Conservation (phyloP, 2,888 invertebrate species). For the Petrolisthes cinctipes region DNA sequence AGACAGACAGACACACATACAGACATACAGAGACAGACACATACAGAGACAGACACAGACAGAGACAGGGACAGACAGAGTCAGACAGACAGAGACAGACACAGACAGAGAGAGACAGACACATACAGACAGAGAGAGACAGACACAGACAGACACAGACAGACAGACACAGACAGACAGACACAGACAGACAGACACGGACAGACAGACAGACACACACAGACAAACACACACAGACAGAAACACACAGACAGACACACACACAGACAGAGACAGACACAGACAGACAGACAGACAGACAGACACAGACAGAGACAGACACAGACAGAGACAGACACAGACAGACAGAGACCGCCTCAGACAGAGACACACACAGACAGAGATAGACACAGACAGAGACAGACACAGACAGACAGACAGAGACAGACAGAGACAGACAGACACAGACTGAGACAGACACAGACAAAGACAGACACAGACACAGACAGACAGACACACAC, state of each 20-base stretch:
- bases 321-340: slow-evolving; percentile 20
- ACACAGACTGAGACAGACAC: too few relatives aligned
- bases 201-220: too few relatives aligned
- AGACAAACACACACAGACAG: too few relatives aligned
- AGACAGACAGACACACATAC: too few relatives aligned
- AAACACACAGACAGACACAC: too few relatives aligned
- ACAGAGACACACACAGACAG: slow-evolving; percentile 14
- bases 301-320: slow-evolving; percentile 14
- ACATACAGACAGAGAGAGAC: slow-evolving; percentile 20
- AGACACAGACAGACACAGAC: slow-evolving; percentile 26
- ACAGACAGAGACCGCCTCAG: background rate
- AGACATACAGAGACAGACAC: slow-evolving; percentile 32
- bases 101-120: slow-evolving; percentile 19
- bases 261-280: slow-evolving; percentile 15
- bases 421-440: slow-evolving; percentile 27
- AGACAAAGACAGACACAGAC: too few relatives aligned
- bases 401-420: slow-evolving; percentile 20
- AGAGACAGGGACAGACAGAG: too few relatives aligned
- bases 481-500: too few relatives aligned
- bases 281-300: slow-evolving; percentile 25
- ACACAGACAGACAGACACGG: slow-evolving; percentile 17
- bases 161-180: slow-evolving; percentile 23
- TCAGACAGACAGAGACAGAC: slow-evolving; percentile 26
- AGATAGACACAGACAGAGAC: too few relatives aligned
- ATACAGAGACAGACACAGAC: too few relatives aligned